A percentile compares a stretch with the other conserved stretches of the same genome.
phyloP scores from a whole-genome alignment of 2,888 invertebrate genomes.

The Fissipunctia ypsillon region DNA sequence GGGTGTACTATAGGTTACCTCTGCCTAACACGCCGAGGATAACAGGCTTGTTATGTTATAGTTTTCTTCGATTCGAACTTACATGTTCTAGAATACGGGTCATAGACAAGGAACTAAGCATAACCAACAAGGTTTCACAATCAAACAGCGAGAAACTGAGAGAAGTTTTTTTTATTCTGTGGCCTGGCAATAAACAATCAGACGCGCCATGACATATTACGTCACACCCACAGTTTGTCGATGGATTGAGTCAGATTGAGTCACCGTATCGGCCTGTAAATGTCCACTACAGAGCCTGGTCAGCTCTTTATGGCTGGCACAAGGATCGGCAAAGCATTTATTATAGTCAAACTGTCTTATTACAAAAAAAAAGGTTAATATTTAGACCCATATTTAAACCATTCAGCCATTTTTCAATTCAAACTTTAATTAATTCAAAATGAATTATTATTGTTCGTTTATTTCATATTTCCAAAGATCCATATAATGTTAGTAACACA shows the following conservation, averaged over 20 bases:
- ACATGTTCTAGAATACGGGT: conserved; percentile 7
- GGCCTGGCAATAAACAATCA: conserved; percentile 30
- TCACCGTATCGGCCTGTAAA: conserved; percentile 1
- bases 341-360: not conserved
- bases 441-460: too few species aligned
- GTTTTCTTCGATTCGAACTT: not conserved
- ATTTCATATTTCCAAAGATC: too few species aligned
- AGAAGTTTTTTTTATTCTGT: conserved; percentile 19
- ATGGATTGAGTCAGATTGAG: conserved; percentile 31
- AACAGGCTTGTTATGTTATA: not conserved
- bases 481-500: too few species aligned
- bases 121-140: conserved; percentile 42
- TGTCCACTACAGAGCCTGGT: not conserved
- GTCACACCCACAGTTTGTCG: conserved; percentile 27
- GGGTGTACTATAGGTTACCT: not conserved
- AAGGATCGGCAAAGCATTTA: not conserved
- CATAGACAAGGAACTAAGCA: conserved; percentile 36
- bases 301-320: not conserved
- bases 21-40: not conserved
- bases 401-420: not conserved
- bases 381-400: not conserved
- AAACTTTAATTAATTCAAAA: too few species aligned
- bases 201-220: conserved; percentile 34
- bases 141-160: conserved; percentile 1
- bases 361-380: not conserved